Conservation (phyloP, 2,888 invertebrate species). For the Acheta domesticus region DNA sequence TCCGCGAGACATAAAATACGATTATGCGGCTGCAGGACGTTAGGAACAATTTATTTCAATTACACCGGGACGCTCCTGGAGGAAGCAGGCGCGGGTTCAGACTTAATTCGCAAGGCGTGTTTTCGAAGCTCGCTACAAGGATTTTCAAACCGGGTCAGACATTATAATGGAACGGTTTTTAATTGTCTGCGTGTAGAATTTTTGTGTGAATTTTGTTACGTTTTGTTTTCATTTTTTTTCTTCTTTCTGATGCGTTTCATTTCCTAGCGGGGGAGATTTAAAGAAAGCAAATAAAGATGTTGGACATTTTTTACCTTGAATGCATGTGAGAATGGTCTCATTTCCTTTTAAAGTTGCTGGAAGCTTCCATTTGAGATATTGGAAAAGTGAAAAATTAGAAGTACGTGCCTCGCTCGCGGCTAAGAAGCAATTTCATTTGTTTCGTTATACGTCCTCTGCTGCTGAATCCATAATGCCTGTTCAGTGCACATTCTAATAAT, state of each 20-base stretch:
- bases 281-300: no score
- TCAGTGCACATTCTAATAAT: no score
- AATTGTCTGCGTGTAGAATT: not conserved
- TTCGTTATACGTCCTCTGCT: no score
- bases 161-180: not conserved
- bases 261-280: not conserved
- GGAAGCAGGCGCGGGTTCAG: not conserved
- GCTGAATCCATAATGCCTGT: no score
- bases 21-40: conserved; percentile 1
- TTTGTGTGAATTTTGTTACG: not conserved
- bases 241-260: not conserved
- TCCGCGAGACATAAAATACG: conserved; percentile 1
- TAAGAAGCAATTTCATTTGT: no score
- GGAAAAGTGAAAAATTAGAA: no score
- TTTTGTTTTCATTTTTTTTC: not conserved
- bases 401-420: no score
- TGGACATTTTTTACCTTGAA: no score
- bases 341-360: no score
- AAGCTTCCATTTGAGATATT: no score
- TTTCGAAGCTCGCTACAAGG: not conserved
- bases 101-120: not conserved
- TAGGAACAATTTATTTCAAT: conserved; percentile 18
- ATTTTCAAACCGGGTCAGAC: not conserved
- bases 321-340: no score
- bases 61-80: not conserved